A percentile compares a stretch with the other conserved stretches of the same genome.
Conservation (phyloP, 2,888 invertebrate species). For the Campoplex nolae region DNA sequence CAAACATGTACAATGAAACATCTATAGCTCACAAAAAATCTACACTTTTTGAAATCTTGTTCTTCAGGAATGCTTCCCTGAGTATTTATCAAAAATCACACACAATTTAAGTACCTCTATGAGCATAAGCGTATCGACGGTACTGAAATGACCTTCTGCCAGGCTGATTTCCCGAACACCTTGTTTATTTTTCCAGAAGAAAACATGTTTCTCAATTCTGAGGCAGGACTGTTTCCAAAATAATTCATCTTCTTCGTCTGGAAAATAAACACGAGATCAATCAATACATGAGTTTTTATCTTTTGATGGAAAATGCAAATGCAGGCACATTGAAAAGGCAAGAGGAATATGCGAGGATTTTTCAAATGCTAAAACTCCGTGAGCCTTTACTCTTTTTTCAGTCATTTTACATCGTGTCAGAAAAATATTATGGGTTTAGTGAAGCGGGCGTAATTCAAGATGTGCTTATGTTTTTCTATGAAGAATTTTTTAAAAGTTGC, state of each 20-base stretch:
- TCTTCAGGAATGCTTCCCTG: no score
- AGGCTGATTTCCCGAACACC: constrained; percentile 85
- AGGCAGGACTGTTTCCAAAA: constrained; percentile 87
- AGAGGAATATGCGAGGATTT: background rate
- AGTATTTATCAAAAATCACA: no score
- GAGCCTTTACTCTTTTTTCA: background rate
- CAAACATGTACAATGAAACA: no score
- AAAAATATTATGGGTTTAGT: background rate
- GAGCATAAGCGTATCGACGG: constrained; percentile 87
- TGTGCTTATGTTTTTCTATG: background rate
- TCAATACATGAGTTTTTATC: background rate
- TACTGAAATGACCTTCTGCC: constrained; percentile 86
- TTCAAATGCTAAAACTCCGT: background rate
- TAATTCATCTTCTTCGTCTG: constrained; percentile 83
- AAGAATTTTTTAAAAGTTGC: no score
- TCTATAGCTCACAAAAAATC: no score
- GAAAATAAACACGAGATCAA: constrained; percentile 59
- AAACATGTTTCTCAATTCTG: constrained; percentile 87
- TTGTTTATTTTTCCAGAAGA: constrained; percentile 86
- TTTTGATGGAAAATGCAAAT: background rate
- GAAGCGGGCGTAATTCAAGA: background rate
- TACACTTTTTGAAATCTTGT: no score
- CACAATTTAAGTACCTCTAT: constrained; percentile 84
- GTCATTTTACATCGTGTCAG: background rate
- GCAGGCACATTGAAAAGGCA: background rate